A percentile compares a stretch with the other conserved stretches of the same genome.
Conservation (phyloP, 53 echinoderm and acorn worm species). For the Apostichopus leukothele region DNA sequence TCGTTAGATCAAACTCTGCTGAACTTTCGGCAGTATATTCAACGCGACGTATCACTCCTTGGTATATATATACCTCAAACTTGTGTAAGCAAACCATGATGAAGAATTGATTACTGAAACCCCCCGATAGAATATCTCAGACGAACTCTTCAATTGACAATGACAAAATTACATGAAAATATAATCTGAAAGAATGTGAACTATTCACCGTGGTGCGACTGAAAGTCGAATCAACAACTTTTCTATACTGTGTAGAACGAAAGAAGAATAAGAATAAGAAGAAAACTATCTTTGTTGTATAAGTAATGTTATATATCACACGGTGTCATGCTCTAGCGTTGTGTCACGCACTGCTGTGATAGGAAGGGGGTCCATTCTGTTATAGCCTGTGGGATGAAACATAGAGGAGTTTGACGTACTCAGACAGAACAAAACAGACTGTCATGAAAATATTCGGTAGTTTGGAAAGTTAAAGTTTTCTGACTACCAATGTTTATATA, state of each 20-base stretch:
- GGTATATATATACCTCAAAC: background rate
- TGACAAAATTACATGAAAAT: background rate
- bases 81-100: background rate
- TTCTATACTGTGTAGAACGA: background rate
- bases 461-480: too few relatives aligned
- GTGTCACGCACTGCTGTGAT: constrained; percentile 7
- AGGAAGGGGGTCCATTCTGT: constrained; percentile 9
- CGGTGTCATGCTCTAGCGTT: background rate
- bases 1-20: too few relatives aligned
- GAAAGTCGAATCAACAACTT: background rate
- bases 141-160: background rate
- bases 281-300: background rate
- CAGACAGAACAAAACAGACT: too few relatives aligned
- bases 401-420: too few relatives aligned
- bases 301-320: background rate
- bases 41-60: background rate
- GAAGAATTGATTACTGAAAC: background rate
- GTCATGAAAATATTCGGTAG: too few relatives aligned
- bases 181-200: constrained; percentile 8
- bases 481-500: too few relatives aligned
- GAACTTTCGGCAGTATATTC: too few relatives aligned
- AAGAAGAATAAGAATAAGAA: background rate
- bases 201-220: background rate
- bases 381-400: background rate
- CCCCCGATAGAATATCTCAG: background rate